A percentile compares a stretch with the other conserved stretches of the same genome.
phyloP scores from a whole-genome alignment of 2,113 vertebrate genomes.

The Procapra przewalskii region DNA sequence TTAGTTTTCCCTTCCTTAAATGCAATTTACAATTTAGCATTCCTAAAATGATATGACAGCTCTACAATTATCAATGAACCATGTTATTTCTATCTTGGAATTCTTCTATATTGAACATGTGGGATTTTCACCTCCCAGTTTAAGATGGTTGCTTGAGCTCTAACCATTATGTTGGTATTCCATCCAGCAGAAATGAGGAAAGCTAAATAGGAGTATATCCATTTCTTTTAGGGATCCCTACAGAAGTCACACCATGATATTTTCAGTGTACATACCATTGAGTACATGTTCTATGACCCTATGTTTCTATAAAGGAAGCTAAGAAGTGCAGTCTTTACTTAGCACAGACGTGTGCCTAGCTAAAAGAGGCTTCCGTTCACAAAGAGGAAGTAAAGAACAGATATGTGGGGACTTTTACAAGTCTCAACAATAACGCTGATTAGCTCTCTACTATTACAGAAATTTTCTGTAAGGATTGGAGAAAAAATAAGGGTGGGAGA shows the following conservation, averaged over 20 bases:
- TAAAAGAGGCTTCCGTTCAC: background rate
- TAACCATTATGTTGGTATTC: background rate
- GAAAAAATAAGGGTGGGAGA: background rate
- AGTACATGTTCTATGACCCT: background rate
- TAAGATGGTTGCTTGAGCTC: background rate
- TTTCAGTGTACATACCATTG: background rate
- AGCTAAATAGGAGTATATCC: background rate
- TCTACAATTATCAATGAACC: background rate
- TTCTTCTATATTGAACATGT: background rate
- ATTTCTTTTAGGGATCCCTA: background rate
- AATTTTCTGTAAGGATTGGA: background rate
- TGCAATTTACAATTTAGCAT: background rate
- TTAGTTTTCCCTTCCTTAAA: constrained; percentile 12
- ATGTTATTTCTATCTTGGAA: background rate
- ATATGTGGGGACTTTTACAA: background rate
- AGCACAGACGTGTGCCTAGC: background rate
- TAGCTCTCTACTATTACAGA: background rate
- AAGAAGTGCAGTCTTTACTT: background rate
- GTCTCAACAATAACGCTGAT: background rate
- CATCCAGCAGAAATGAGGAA: background rate
- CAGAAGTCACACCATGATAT: background rate
- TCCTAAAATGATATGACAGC: background rate
- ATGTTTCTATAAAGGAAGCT: background rate
- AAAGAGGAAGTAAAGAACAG: background rate
- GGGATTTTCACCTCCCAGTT: background rate